phyloP scores from a whole-genome alignment of 2,113 vertebrate genomes.

The Macroglossus sobrinus region DNA sequence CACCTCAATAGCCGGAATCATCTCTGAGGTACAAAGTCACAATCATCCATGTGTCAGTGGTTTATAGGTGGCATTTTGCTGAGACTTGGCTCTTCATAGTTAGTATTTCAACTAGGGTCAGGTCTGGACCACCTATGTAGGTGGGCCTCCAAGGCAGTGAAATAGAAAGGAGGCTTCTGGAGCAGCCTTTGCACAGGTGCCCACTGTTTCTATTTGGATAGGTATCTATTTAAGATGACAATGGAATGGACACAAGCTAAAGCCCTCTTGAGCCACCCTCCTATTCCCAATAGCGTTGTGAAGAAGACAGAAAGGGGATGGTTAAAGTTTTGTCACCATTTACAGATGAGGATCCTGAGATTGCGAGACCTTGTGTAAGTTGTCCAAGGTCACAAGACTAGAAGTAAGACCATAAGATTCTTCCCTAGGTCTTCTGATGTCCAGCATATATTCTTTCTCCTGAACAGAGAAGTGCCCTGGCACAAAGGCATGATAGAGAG shows the following conservation, averaged over 20 bases:
- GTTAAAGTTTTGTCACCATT: neutral
- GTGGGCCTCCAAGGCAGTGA: neutral
- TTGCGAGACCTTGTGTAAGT: neutral
- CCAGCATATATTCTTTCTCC: neutral
- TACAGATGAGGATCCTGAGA: neutral
- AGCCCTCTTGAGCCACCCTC: neutral
- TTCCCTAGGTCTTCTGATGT: neutral
- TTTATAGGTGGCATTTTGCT: neutral
- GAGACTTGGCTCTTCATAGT: neutral
- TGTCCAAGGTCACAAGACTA: neutral
- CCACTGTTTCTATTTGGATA: neutral
- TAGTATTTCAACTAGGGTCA: neutral
- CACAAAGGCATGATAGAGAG: neutral
- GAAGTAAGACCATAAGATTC: neutral
- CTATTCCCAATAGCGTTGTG: neutral
- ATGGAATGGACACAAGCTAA: neutral
- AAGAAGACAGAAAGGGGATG: neutral
- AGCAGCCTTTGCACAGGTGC: neutral
- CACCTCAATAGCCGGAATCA: neutral
- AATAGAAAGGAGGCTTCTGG: neutral
- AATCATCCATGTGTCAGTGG: neutral
- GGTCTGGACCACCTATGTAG: neutral
- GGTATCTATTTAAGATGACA: neutral
- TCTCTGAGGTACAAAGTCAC: neutral
- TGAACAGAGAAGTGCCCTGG: neutral